These are phyloP conservation scores for Elysia crispata DNA, from an alignment of 2,888 invertebrate species.

Conservation along the genomic window DNA sequence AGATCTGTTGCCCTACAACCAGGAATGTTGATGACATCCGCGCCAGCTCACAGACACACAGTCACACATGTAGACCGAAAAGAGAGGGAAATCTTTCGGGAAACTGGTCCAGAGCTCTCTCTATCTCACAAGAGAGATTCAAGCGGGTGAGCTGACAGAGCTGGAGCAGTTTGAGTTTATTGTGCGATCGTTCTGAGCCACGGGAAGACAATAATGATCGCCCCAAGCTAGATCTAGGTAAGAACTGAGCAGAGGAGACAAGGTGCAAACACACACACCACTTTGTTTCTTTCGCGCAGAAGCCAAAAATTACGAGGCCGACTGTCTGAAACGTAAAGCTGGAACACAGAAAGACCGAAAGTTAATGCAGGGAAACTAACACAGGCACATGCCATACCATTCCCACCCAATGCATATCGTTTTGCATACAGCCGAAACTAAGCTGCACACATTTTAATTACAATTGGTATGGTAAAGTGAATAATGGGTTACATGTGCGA, in stretches of 20 bases:
- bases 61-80: not conserved
- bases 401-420: no score
- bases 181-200: not conserved
- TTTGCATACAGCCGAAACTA: no score
- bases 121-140: no score
- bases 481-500: no score
- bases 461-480: no score
- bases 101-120: no score
- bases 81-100: not conserved
- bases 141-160: not conserved
- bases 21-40: no score
- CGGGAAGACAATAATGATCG: not conserved
- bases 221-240: not conserved
- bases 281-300: no score
- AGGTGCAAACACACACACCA: not conserved
- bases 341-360: not conserved
- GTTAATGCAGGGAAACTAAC: not conserved
- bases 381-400: no score
- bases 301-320: not conserved
- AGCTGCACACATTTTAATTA: no score
- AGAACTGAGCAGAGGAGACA: no score
- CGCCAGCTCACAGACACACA: no score
- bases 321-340: not conserved
- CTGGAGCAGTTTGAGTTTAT: not conserved
- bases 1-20: not conserved